Evolutionary conservation across 2,888 invertebrate species (phyloP), one percentile per base, ranked within the genome.

Genomic region (Sinotaia quadrata): DNA sequence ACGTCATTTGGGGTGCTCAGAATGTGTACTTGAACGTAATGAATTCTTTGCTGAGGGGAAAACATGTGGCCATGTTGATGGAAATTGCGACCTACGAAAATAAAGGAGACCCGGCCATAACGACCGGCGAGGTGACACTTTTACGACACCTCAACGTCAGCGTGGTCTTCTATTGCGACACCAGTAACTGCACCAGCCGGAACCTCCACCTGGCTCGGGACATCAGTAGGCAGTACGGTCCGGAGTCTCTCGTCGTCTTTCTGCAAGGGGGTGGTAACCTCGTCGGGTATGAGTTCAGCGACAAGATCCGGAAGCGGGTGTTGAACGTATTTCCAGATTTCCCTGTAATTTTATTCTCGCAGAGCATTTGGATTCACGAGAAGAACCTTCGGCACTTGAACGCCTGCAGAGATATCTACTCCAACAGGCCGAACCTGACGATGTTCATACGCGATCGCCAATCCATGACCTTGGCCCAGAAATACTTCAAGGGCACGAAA

Each of bases 261-360:
- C 58, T 73, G 15, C 68, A 68, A 10, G 77, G 77, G 1, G 77
- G 77, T 2, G 77, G 77, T 1, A 77, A 74, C 33, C 18, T 70
- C 12, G 41, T 72, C 10, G 72, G 69, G 2, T 75, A 75, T 41
- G 5, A 33, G 4, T 0, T 2, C 3, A 51, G 59, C 12, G 69
- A 75, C 41, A 15, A 27, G 15, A 8, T 67, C 0, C 51, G 73
- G 10, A 49, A 36, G 8, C n/a, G 44, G 0, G 12, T 71, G 21
- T 36, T 72, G 15, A 15, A 49, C 8, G 0, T 33, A 10, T 72
- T 72, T 41, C 36, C 44, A 4, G 29, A 36, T 10, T 59, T 60
- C 24, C 49, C 60, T 41, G 49, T 41, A 8, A 57, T 69, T 12
- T 34, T 72, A 34, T 65, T 72, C 7, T 58, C 72, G 2, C 69